A percentile compares a stretch with the other conserved stretches of the same genome.
phyloP scores from a whole-genome alignment of 1,140 invertebrate species.

The Littorina saxatilis region DNA sequence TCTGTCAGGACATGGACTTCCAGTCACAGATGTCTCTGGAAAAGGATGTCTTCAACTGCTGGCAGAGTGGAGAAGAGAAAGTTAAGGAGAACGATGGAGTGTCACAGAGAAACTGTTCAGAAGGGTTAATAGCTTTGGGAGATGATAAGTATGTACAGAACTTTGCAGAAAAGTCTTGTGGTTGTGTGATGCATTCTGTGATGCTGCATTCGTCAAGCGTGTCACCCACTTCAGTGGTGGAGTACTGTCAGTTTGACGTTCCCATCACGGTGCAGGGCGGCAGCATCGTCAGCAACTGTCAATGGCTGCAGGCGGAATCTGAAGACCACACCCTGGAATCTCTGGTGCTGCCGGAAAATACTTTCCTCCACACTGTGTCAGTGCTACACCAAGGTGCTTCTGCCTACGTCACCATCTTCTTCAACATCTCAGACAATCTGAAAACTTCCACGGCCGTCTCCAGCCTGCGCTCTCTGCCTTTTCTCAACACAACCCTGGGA shows the following conservation, averaged over 20 bases:
- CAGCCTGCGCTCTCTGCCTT: conserved; percentile 51
- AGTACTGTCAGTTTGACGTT: conserved; percentile 74
- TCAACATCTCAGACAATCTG: conserved; percentile 73
- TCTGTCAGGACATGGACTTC: conserved; percentile 66
- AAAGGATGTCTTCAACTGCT: conserved; percentile 65
- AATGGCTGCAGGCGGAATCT: conserved; percentile 36
- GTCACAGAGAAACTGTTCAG: background rate
- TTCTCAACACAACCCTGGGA: conserved; percentile 62
- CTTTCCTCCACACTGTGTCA: conserved; percentile 74
- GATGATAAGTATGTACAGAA: background rate
- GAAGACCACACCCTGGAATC: background rate
- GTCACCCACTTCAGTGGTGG: conserved; percentile 64
- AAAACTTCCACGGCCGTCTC: conserved; percentile 62
- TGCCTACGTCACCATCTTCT: conserved; percentile 74
- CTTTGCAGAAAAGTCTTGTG: conserved; percentile 43
- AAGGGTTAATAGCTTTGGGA: no score
- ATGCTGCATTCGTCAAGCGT: conserved; percentile 53
- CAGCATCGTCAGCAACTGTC: conserved; percentile 75
- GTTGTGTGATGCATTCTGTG: conserved; percentile 70
- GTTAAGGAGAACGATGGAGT: no score
- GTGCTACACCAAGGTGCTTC: conserved; percentile 51
- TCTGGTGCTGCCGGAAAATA: conserved; percentile 66
- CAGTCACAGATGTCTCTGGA: conserved; percentile 63
- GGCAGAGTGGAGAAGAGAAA: conserved; percentile 46
- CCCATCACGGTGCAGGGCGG: conserved; percentile 66